Base-by-base conservation (phyloP, 2,888 invertebrate genomes). In the Syrista parreyssii region DNA sequence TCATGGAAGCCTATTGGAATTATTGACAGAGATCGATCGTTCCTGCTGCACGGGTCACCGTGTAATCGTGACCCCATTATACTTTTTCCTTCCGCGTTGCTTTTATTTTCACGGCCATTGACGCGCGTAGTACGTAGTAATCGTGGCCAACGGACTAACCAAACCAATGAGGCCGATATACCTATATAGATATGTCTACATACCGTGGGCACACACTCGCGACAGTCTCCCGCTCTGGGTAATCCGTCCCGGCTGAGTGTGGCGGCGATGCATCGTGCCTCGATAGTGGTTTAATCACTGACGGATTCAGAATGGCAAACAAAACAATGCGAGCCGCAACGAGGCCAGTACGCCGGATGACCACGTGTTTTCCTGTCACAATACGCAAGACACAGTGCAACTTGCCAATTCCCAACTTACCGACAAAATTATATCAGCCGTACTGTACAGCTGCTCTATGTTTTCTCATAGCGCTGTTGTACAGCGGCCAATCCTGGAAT, bases 301-400 rank as follows among this genome's bases (percentile, higher is more conserved):
- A 31, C 23, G 30, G 32, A 72, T 72, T 78, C 75, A 35, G 78
- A 72, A 78, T 74, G 34, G 77, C 74, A 77, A 77, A 72, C 75
- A 75, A 75, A 78, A 78, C 78, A 75, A 78, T 78, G 31, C 78
- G 68, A 78, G 69, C 68, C 33, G 31, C 69, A 77, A 77, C 68
- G 68, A 74, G 74, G 72, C 72, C 55, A 73, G 73, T 32, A 31
- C 72, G 34, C 15, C 31, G 71, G 40, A 76, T 55, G 23, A 9
- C 55, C 55, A 55, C 55, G 55, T 55, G 55, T 55, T 55, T 55
- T 9, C 55, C 55, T 23, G 55, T 55, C 55, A 55, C 23, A 55
- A 55, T 23, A 55, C 23, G 55, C 23, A 55, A 55, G 55, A 55
- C 9, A 55, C 55, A 23, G 9, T 23, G 23, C 23, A 23, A 55